Evolutionary conservation across 2,888 invertebrate genomes (phyloP).

Genomic region (Hoplodrina blanda): DNA sequence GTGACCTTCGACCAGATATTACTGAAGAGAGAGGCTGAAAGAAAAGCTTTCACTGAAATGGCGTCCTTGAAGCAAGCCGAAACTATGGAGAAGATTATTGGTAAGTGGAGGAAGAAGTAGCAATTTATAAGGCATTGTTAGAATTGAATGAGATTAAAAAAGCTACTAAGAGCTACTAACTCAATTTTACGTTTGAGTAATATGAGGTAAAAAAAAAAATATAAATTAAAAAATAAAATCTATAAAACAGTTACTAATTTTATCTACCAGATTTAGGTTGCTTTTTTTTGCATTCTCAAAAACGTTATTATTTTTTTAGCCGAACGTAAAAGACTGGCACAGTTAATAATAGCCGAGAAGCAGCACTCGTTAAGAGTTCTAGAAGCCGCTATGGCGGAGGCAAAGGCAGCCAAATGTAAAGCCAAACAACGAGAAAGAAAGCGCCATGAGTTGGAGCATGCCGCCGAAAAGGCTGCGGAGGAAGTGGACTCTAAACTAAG

Average conservation of each 20-base stretch:
- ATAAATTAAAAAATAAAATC: too few relatives aligned
- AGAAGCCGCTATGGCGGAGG: slow-evolving; percentile 87
- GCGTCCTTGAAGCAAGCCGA: slow-evolving; percentile 88
- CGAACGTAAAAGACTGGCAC: slow-evolving; percentile 85
- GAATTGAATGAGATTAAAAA: too few relatives aligned
- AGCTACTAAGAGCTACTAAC: too few relatives aligned
- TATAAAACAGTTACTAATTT: too few relatives aligned
- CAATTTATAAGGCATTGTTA: neutral
- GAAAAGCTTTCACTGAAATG: slow-evolving; percentile 88
- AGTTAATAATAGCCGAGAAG: slow-evolving; percentile 87
- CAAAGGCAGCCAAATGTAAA: slow-evolving; percentile 81
- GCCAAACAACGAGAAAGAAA: slow-evolving; percentile 77
- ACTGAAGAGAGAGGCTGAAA: slow-evolving; percentile 84
- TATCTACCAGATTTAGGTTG: too few relatives aligned
- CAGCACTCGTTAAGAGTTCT: slow-evolving; percentile 85
- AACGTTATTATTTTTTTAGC: slow-evolving; percentile 70
- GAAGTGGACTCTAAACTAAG: slow-evolving; percentile 82
- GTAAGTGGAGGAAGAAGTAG: slow-evolving; percentile 65
- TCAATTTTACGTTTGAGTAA: too few relatives aligned
- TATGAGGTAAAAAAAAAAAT: too few relatives aligned
- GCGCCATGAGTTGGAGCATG: slow-evolving; percentile 72
- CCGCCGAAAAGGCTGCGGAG: slow-evolving; percentile 77
- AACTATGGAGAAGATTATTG: slow-evolving; percentile 87
- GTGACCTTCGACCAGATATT: slow-evolving; percentile 88
- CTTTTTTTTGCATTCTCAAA: too few relatives aligned